Evolutionary conservation across 1,140 invertebrate genomes (phyloP).

Genomic region (Bicyclus anynana): DNA sequence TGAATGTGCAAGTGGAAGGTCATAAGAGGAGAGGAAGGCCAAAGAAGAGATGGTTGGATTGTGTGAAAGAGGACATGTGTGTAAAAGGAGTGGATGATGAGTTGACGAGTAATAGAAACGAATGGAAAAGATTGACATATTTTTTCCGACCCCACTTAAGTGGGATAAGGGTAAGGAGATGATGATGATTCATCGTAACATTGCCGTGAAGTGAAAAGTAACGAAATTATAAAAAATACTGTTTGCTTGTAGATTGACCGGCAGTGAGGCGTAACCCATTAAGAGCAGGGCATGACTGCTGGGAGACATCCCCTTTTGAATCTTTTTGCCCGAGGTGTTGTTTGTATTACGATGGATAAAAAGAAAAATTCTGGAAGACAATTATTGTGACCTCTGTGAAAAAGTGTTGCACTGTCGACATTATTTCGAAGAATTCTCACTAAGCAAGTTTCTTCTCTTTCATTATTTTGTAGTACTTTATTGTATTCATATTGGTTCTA

Average conservation of each 20-base stretch:
- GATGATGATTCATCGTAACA: background rate
- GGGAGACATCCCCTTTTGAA: background rate
- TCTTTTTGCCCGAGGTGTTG: slow-evolving; percentile 3
- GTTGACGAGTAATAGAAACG: too few relatives aligned
- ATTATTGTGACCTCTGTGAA: background rate
- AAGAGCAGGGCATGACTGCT: background rate
- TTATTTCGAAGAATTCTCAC: background rate
- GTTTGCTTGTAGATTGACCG: background rate
- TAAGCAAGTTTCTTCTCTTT: background rate
- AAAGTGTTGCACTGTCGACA: background rate
- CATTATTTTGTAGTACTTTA: background rate
- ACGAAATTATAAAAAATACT: slow-evolving; percentile 1
- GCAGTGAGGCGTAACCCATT: slow-evolving; percentile 2
- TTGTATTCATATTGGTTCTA: too few relatives aligned
- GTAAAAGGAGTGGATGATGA: too few relatives aligned
- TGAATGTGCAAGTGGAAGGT: too few relatives aligned
- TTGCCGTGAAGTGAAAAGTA: background rate
- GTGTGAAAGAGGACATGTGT: too few relatives aligned
- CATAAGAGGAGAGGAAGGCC: too few relatives aligned
- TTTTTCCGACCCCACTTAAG: too few relatives aligned
- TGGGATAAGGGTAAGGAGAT: too few relatives aligned
- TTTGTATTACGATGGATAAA: background rate
- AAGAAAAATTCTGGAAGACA: background rate
- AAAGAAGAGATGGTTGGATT: too few relatives aligned
- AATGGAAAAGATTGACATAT: too few relatives aligned